Percentiles rank a stretch among this genome's conserved stretches.
Evolutionary conservation across 2,888 invertebrate genomes (phyloP).

Genomic region (Marronus borbonicus): DNA sequence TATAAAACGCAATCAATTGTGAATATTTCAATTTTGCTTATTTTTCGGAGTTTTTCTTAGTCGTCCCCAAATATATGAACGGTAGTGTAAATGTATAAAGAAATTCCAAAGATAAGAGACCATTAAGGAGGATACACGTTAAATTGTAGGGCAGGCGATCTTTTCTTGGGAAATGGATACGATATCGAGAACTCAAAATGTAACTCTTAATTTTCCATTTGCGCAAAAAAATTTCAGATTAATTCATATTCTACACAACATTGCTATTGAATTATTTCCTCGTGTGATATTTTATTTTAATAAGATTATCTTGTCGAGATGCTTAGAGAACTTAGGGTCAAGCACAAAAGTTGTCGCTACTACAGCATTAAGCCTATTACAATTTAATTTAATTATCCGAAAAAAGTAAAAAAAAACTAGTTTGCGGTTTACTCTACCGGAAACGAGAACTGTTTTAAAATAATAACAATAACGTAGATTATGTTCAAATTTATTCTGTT

Average conservation of each 20-base stretch:
- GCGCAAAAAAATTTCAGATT: too few relatives aligned
- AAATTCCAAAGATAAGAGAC: too few relatives aligned
- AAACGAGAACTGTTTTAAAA: slow-evolving; percentile 41
- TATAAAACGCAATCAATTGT: too few relatives aligned
- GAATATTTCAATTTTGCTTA: too few relatives aligned
- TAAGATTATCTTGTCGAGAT: slow-evolving; percentile 34
- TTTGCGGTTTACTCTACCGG: slow-evolving; percentile 59
- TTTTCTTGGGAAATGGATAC: background rate
- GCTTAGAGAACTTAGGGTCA: slow-evolving; percentile 24
- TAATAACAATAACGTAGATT: slow-evolving; percentile 16
- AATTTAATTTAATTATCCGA: slow-evolving; percentile 66
- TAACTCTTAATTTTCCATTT: background rate
- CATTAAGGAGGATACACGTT: background rate
- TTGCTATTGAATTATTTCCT: slow-evolving; percentile 3
- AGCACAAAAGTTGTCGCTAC: slow-evolving; percentile 37
- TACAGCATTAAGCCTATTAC: slow-evolving; percentile 64
- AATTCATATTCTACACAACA: too few relatives aligned
- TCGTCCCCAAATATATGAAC: too few relatives aligned
- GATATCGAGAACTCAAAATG: background rate
- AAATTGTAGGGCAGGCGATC: background rate
- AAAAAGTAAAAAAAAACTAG: slow-evolving; percentile 62
- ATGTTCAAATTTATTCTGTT: slow-evolving; percentile 41
- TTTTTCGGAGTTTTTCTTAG: too few relatives aligned
- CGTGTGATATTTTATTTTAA: slow-evolving; percentile 42
- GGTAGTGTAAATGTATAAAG: too few relatives aligned